Evolutionary conservation across 2,113 vertebrate genomes (phyloP).

Genomic region (Hippocampus barbouri): DNA sequence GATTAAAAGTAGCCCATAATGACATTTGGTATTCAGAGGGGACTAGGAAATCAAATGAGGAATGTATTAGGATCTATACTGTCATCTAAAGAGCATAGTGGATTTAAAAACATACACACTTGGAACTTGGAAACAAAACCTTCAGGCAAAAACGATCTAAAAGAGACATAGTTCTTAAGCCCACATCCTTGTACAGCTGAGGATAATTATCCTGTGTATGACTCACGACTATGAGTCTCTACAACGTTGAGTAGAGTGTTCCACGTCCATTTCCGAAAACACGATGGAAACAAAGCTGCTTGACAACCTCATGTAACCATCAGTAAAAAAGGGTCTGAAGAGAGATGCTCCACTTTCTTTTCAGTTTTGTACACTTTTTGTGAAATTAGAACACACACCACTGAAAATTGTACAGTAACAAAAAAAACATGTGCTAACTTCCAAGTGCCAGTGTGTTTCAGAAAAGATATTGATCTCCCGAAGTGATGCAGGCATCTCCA

Average conservation of each 20-base stretch:
- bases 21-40: conserved; percentile 15
- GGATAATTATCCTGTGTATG: conserved; percentile 52
- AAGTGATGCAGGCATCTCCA: conserved; percentile 30
- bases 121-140: conserved; percentile 13
- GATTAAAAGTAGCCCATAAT: conserved; percentile 27
- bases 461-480: conserved; percentile 14
- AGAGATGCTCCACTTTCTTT: not conserved
- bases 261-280: conserved; percentile 35
- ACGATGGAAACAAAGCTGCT: conserved; percentile 26
- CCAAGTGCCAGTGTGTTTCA: not conserved
- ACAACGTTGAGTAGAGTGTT: conserved; percentile 46
- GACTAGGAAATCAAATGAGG: conserved; percentile 22
- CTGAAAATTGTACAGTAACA: not conserved
- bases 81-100: conserved; percentile 2
- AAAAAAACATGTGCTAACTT: not conserved
- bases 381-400: not conserved
- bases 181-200: conserved; percentile 47
- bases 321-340: not conserved
- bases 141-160: conserved; percentile 15
- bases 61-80: conserved; percentile 7
- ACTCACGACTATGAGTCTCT: conserved; percentile 54
- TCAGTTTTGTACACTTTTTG: not conserved
- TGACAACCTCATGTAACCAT: not conserved
- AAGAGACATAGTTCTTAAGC: conserved; percentile 50
- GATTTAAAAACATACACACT: conserved; percentile 6